A percentile compares a stretch with the other conserved stretches of the same genome.
Conservation (phyloP, 2,797 vertebrate species). For the Syngnathus acus region DNA sequence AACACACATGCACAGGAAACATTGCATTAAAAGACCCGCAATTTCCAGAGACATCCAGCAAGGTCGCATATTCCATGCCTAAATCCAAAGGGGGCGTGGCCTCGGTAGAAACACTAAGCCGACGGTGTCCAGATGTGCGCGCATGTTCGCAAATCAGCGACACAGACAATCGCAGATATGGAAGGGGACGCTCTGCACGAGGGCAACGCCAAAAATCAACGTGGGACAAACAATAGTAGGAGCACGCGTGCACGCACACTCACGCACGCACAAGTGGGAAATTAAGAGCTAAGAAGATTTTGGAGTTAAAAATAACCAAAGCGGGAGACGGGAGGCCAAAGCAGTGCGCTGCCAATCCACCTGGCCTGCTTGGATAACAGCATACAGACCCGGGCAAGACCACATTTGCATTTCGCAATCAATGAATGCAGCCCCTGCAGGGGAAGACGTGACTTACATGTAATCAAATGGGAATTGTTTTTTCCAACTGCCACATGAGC, state of each 20-base stretch:
- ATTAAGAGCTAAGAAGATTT: constrained; percentile 73
- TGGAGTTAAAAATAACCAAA: constrained; percentile 71
- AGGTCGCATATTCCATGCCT: constrained; percentile 48
- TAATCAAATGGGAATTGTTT: neutral
- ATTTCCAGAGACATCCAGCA: constrained; percentile 28
- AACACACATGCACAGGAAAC: constrained; percentile 21
- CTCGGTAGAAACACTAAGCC: constrained; percentile 40
- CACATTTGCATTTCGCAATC: constrained; percentile 1
- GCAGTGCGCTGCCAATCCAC: constrained; percentile 26
- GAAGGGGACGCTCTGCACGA: constrained; percentile 28
- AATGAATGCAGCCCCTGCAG: neutral
- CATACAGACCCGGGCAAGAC: constrained; percentile 25
- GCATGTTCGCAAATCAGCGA: constrained; percentile 26
- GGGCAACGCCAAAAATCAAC: constrained; percentile 14
- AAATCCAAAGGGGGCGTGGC: constrained; percentile 39
- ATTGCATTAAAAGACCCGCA: constrained; percentile 33
- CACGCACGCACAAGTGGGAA: constrained; percentile 32
- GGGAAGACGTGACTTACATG: neutral
- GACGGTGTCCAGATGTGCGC: constrained; percentile 54
- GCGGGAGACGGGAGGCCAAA: constrained; percentile 44
- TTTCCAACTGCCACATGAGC: constrained; percentile 18
- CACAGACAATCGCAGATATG: constrained; percentile 20
- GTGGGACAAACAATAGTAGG: constrained; percentile 29
- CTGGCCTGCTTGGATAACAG: constrained; percentile 11
- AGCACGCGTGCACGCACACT: constrained; percentile 10